Conservation (phyloP, 2,888 invertebrate species). For the Diarsia rubi region DNA sequence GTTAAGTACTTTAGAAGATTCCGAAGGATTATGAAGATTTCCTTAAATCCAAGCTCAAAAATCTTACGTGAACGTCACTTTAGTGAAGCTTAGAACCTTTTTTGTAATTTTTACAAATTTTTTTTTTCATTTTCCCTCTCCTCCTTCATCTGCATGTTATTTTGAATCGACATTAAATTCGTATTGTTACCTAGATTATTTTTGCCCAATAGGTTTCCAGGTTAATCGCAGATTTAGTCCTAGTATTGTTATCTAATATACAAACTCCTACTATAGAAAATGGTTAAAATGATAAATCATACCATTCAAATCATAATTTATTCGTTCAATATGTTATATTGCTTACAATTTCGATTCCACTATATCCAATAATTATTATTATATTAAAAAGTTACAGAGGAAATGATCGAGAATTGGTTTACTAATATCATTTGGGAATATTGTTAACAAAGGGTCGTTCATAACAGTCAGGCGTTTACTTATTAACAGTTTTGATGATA, state of each 20-base stretch:
- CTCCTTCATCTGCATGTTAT: not conserved
- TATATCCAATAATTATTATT: conserved; percentile 18
- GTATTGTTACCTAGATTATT: not conserved
- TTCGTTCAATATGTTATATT: not conserved
- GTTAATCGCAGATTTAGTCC: not conserved
- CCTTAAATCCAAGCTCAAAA: not conserved
- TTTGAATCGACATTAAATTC: not conserved
- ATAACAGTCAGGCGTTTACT: conserved; percentile 33
- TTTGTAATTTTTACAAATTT: not conserved
- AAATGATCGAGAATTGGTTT: conserved; percentile 23
- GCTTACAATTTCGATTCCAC: not conserved
- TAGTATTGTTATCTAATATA: not conserved
- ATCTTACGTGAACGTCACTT: not conserved
- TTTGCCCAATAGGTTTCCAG: not conserved
- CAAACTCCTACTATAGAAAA: not conserved
- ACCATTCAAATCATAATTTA: conserved; percentile 16
- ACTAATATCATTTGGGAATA: conserved; percentile 40
- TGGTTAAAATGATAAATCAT: conserved; percentile 19
- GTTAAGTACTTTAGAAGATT: not conserved
- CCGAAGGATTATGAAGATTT: too few relatives aligned
- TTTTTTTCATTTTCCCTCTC: not conserved
- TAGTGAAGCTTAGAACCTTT: not conserved
- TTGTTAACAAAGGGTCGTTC: conserved; percentile 34
- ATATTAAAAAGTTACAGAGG: conserved; percentile 26
- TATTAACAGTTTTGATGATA: conserved; percentile 45